Evolutionary conservation across 2,888 invertebrate species (phyloP).

Genomic region (Noctua janthina): DNA sequence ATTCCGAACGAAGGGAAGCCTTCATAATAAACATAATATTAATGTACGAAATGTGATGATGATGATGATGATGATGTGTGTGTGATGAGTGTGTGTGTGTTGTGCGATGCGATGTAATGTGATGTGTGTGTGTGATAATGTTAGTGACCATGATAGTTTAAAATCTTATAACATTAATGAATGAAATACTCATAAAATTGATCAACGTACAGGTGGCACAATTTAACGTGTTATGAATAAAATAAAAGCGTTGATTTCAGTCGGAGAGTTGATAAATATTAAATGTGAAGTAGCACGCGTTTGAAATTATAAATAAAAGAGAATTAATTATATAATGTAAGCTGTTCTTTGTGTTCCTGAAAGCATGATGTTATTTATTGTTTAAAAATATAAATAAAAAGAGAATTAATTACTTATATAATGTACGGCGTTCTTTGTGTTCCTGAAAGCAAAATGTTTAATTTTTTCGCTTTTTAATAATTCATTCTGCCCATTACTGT

Average conservation of each 20-base stretch:
- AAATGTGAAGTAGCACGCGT: slow-evolving; percentile 10
- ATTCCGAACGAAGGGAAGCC: not conserved
- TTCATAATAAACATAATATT: not conserved
- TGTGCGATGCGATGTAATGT: too few species aligned
- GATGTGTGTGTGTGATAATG: too few species aligned
- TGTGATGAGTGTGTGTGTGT: too few species aligned
- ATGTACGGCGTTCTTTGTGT: not conserved
- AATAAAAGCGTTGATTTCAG: slow-evolving; percentile 12
- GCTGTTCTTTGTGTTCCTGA: not conserved
- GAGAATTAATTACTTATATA: slow-evolving; percentile 6
- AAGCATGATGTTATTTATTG: not conserved
- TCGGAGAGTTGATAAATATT: slow-evolving; percentile 11
- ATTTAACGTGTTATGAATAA: slow-evolving; percentile 24
- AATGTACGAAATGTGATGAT: slow-evolving; percentile 6
- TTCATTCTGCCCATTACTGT: not conserved
- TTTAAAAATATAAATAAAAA: slow-evolving; percentile 10
- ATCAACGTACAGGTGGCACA: too few species aligned
- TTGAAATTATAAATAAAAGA: slow-evolving; percentile 9
- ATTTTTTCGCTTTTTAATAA: not conserved
- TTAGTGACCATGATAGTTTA: too few species aligned
- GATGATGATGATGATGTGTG: too few species aligned
- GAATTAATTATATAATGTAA: slow-evolving; percentile 4
- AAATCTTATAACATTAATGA: slow-evolving; percentile 5
- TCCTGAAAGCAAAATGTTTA: not conserved
- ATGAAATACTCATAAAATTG: slow-evolving; percentile 5